These are phyloP conservation scores for Oophaga sylvatica DNA, from an alignment of 2,797 vertebrate species.

Conservation along the genomic window DNA sequence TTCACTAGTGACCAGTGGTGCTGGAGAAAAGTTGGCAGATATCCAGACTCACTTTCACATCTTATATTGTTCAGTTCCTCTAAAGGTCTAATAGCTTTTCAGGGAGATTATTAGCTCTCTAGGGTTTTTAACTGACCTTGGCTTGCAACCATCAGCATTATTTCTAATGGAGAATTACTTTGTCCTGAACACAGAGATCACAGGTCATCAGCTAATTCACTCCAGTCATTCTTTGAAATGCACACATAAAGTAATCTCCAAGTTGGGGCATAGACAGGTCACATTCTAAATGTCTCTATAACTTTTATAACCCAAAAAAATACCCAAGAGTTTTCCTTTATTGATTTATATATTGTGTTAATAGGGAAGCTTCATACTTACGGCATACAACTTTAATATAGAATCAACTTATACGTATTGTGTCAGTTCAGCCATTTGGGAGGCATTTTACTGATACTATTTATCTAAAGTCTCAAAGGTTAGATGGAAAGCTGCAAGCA, in stretches of 20 bases:
- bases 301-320: conserved; percentile 47
- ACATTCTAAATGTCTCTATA: conserved; percentile 56
- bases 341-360: conserved; percentile 56
- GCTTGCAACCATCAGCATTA: conserved; percentile 56
- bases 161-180: conserved; percentile 59
- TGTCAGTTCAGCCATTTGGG: conserved; percentile 29
- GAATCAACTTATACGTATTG: conserved; percentile 47
- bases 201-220: conserved; percentile 60
- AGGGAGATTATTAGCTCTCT: conserved; percentile 59
- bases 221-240: conserved; percentile 56
- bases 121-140: conserved; percentile 60
- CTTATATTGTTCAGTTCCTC: conserved; percentile 51
- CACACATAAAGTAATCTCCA: conserved; percentile 56
- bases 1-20: conserved; percentile 37
- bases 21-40: conserved; percentile 47
- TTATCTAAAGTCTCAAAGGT: conserved; percentile 29
- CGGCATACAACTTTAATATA: conserved; percentile 47
- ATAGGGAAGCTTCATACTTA: conserved; percentile 46
- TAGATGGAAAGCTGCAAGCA: not conserved
- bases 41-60: conserved; percentile 46
- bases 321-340: conserved; percentile 50
- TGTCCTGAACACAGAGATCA: conserved; percentile 58
- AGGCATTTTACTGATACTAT: conserved; percentile 46
- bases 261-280: conserved; percentile 57
- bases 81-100: conserved; percentile 60